Evolutionary conservation across 2,888 invertebrate species (phyloP).

Genomic region (Ceraclea dissimilis): DNA sequence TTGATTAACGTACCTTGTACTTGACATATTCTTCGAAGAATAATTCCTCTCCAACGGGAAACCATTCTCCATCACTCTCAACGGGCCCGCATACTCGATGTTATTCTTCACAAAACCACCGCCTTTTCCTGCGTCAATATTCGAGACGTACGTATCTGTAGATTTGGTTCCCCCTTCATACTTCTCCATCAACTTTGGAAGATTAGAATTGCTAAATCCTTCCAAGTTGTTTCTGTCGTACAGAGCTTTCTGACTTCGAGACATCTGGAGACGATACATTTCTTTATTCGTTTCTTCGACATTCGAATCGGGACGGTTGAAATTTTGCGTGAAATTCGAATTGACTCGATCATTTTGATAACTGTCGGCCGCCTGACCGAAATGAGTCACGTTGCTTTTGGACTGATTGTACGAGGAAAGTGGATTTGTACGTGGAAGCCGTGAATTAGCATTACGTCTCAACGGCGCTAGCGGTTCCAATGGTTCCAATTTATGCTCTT

Average conservation of each 20-base stretch:
- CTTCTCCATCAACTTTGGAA: slow-evolving; percentile 21
- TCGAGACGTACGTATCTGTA: slow-evolving; percentile 3
- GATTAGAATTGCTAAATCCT: slow-evolving; percentile 27
- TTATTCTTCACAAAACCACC: slow-evolving; percentile 14
- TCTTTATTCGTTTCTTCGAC: slow-evolving; percentile 49
- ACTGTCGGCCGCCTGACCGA: slow-evolving; percentile 38
- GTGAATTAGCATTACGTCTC: slow-evolving; percentile 44
- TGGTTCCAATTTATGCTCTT: no score
- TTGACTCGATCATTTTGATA: slow-evolving; percentile 32
- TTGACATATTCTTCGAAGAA: slow-evolving; percentile 33
- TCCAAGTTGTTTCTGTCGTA: slow-evolving; percentile 45
- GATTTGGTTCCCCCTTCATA: slow-evolving; percentile 11
- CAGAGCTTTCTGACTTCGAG: slow-evolving; percentile 45
- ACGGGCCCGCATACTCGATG: slow-evolving; percentile 29
- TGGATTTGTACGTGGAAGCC: slow-evolving; percentile 54
- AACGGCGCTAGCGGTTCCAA: slow-evolving; percentile 19
- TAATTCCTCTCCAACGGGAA: slow-evolving; percentile 45
- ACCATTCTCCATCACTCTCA: slow-evolving; percentile 36
- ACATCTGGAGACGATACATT: slow-evolving; percentile 47
- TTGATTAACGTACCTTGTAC: slow-evolving; percentile 11
- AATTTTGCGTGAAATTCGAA: slow-evolving; percentile 43
- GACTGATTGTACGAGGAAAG: slow-evolving; percentile 40
- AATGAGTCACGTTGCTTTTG: slow-evolving; percentile 45
- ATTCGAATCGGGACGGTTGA: slow-evolving; percentile 45
- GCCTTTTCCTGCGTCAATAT: not conserved